These are phyloP conservation scores for Epinotia bilunana DNA, from an alignment of 2,888 invertebrate genomes.

Conservation along the genomic window DNA sequence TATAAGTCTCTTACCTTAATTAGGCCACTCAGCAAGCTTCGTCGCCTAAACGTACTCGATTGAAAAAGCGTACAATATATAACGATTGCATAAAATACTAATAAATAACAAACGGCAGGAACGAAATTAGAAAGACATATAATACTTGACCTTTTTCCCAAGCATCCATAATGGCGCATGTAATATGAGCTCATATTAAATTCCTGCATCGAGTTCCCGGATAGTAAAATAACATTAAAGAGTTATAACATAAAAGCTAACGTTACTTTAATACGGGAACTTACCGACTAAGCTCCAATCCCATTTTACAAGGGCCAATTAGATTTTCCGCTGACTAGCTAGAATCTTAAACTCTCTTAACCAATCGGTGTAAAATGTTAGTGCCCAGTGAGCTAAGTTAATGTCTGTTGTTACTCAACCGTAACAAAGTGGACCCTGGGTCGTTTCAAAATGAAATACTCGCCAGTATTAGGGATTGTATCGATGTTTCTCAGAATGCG, in stretches of 20 bases:
- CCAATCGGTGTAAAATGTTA: slow-evolving; percentile 33
- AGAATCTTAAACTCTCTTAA: neutral
- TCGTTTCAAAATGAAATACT: neutral
- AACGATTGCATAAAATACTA: too few species aligned
- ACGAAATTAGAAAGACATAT: neutral
- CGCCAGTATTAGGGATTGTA: neutral
- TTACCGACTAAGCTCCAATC: slow-evolving; percentile 13
- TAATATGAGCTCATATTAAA: slow-evolving; percentile 6
- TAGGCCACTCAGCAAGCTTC: too few species aligned
- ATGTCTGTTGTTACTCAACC: neutral
- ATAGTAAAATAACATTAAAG: slow-evolving; percentile 13
- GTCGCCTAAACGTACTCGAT: too few species aligned
- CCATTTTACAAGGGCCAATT: slow-evolving; percentile 29
- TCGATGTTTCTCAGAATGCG: neutral
- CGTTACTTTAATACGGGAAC: slow-evolving; percentile 20
- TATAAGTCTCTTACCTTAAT: too few species aligned
- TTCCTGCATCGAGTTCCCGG: neutral
- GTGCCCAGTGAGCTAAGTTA: slow-evolving; percentile 23
- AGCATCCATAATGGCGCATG: neutral
- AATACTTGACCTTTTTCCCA: neutral
- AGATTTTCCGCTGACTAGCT: slow-evolving; percentile 24
- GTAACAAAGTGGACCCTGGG: neutral
- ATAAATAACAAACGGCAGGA: neutral
- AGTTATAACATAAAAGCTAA: slow-evolving; percentile 23
- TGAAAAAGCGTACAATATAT: too few species aligned